Evolutionary conservation across 1,140 invertebrate species (phyloP).

Genomic region (Globodera rostochiensis): DNA sequence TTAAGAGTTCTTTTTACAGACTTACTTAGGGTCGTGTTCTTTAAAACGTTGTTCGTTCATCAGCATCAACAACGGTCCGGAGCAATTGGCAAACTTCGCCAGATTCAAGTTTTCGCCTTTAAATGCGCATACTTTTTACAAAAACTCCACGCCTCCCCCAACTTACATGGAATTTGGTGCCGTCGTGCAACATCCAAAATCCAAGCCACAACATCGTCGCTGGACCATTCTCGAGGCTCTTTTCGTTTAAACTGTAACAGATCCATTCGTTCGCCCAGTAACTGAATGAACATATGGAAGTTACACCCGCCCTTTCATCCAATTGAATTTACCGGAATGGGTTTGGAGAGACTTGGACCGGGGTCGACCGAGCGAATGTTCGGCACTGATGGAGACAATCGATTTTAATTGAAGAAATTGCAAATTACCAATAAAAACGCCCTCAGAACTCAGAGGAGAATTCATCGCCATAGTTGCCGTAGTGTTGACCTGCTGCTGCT

Average conservation of each 20-base stretch:
- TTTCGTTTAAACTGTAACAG: constrained; percentile 53
- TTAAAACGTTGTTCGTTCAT: constrained; percentile 62
- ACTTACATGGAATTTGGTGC: constrained; percentile 50
- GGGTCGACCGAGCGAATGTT: constrained; percentile 4
- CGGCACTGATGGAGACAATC: neutral
- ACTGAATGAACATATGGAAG: neutral
- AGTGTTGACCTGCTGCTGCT: constrained; percentile 6
- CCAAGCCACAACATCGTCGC: constrained; percentile 63
- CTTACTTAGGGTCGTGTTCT: constrained; percentile 51
- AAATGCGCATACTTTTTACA: neutral
- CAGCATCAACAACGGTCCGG: constrained; percentile 39
- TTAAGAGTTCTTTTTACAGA: neutral
- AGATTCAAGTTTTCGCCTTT: constrained; percentile 59
- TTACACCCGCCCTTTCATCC: too few relatives aligned
- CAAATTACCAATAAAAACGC: constrained; percentile 8
- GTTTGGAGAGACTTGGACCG: constrained; percentile 6
- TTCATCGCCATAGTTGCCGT: constrained; percentile 10
- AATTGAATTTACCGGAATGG: constrained; percentile 17
- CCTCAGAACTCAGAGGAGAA: constrained; percentile 13
- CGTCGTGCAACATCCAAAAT: constrained; percentile 60
- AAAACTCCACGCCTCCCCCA: neutral
- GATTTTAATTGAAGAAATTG: constrained; percentile 4
- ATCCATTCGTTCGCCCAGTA: constrained; percentile 51
- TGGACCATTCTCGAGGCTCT: constrained; percentile 58
- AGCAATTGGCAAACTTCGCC: constrained; percentile 50